Evolutionary conservation across 2,113 vertebrate genomes (phyloP), one percentile per base, ranked within the genome.

Genomic region (Oceanodroma tethys): DNA sequence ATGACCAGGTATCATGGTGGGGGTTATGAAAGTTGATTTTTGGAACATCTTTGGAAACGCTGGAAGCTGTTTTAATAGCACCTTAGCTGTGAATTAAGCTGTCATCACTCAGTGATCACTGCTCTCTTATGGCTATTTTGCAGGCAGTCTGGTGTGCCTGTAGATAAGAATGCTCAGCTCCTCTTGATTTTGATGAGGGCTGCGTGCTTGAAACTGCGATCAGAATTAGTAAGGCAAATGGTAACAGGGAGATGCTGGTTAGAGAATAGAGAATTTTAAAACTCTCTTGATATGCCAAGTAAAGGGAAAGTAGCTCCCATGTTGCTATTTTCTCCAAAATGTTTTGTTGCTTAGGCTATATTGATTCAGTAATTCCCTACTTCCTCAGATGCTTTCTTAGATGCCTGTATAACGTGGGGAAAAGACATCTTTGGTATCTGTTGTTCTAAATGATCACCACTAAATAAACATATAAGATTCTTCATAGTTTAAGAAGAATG

Each of bases 51-150:
- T 89, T 89, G 81, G 93, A 81, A 96, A 82, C 42, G 74, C 53
- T 90, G 84, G 78, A 75, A 93, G 78, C 55, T 88, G 62, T 94
- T 97, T 83, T 59, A 93, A 82, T 80, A 93, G 66, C 81, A 94
- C 81, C 74, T 85, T 88, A 76, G 84, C 71, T 94, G 78, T 93
- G 89, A 97, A 94, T 97, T 91, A 94, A 90, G 78, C 74, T 95
- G 93, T 96, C 89, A 78, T 76, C 71, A 70, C 42, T 94, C 70
- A 27, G 45, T 38, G 66, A 91, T 91, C 73, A 11, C 62, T 82
- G 62, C n/a, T 85, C 16, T 91, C n/a, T 85, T 91, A 76, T 38
- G 62, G 71, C 90, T 95, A 5, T 89, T 94, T 95, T 95, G 66
- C 81, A 95, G 91, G 36, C 89, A 91, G 34, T 62, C 81, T 96